Conservation (phyloP, 2,113 vertebrate genomes). For the Megaleporinus macrocephalus region DNA sequence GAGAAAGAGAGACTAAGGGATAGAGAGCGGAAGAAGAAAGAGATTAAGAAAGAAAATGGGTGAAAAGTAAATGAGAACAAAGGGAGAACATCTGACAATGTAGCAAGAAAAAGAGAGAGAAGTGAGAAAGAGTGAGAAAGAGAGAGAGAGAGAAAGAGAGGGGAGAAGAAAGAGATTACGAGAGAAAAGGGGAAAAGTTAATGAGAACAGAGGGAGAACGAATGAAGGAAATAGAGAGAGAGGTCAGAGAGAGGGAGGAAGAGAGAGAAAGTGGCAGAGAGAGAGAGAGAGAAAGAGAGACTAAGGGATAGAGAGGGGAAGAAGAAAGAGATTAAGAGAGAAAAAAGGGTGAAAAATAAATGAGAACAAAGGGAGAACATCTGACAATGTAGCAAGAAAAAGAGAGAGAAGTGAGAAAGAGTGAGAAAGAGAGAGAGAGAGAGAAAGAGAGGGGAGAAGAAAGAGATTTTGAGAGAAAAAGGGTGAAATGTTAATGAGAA, state of each 20-base stretch:
- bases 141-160: too few species aligned
- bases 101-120: too few species aligned
- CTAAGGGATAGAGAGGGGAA: too few species aligned
- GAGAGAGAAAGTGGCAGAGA: not conserved
- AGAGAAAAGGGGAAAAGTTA: not conserved
- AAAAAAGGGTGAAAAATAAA: not conserved
- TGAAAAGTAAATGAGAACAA: too few species aligned
- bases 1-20: constrained; percentile 6
- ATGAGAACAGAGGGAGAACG: not conserved
- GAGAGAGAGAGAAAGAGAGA: not conserved
- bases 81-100: too few species aligned
- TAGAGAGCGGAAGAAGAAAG: too few species aligned
- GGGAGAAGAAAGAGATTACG: too few species aligned
- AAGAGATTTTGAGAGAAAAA: too few species aligned
- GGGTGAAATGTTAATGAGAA: not conserved
- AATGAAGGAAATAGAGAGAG: not conserved
- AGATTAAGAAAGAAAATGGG: too few species aligned
- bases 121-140: too few species aligned
- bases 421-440: not conserved
- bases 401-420: not conserved
- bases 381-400: too few species aligned
- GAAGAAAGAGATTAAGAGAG: not conserved
- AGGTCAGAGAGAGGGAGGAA: not conserved
- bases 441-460: too few species aligned
- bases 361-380: not conserved